phyloP scores from a whole-genome alignment of 2,888 invertebrate genomes.

The Microctonus brassicae region DNA sequence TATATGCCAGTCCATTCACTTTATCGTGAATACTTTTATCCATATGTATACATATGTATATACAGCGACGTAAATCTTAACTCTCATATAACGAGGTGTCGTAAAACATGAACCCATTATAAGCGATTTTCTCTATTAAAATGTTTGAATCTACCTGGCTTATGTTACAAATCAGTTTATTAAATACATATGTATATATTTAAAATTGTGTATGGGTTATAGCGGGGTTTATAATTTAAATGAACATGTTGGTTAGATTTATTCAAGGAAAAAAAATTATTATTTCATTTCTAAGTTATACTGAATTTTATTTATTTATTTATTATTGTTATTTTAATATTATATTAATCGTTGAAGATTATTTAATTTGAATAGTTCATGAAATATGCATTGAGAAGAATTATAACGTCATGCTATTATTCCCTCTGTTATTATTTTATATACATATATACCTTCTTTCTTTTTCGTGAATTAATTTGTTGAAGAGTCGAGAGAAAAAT shows the following conservation, averaged over 20 bases:
- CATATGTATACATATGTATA: slow-evolving; percentile 39
- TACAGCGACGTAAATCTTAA: slow-evolving; percentile 60
- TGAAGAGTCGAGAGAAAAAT: slow-evolving; percentile 9
- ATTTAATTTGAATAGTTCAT: too few relatives aligned
- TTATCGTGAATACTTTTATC: slow-evolving; percentile 41
- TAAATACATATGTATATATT: too few relatives aligned
- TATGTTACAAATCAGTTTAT: slow-evolving; percentile 42
- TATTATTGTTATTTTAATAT: too few relatives aligned
- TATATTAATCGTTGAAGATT: too few relatives aligned
- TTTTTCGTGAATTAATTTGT: neutral
- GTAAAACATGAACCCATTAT: slow-evolving; percentile 69
- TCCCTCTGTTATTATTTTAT: too few relatives aligned
- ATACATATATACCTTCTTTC: neutral
- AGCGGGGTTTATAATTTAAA: neutral
- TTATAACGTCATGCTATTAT: too few relatives aligned
- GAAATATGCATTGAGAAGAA: too few relatives aligned
- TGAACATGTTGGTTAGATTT: too few relatives aligned
- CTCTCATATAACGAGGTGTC: slow-evolving; percentile 65
- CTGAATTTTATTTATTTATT: too few relatives aligned
- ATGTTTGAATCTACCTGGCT: slow-evolving; percentile 47
- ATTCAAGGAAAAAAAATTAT: too few relatives aligned
- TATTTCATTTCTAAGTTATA: too few relatives aligned
- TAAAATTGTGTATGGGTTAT: too few relatives aligned
- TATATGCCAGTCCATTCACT: slow-evolving; percentile 40
- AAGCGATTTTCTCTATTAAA: slow-evolving; percentile 55